Percentiles rank a stretch among this genome's conserved stretches.
phyloP scores from a whole-genome alignment of 2,888 invertebrate species.

The Heteropelma amictum region DNA sequence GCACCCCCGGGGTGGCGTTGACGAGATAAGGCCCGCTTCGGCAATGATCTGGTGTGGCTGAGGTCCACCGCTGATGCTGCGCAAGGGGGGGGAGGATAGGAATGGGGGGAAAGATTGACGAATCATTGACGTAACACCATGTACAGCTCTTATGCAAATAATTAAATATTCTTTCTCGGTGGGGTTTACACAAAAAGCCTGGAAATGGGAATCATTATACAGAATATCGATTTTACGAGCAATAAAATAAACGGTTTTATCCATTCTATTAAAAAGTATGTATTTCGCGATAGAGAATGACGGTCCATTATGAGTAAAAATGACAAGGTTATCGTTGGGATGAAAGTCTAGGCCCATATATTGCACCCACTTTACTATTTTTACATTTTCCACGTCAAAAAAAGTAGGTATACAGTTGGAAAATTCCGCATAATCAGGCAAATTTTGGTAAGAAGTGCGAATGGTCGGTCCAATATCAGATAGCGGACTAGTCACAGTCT shows the following conservation, averaged over 20 bases:
- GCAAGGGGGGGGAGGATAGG: too few relatives aligned
- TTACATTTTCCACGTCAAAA: not conserved
- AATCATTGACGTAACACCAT: slow-evolving; percentile 11
- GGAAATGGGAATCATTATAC: slow-evolving; percentile 20
- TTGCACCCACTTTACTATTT: not conserved
- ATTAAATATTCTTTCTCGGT: not conserved
- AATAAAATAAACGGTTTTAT: not conserved
- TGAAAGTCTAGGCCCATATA: not conserved
- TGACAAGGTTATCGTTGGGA: too few relatives aligned
- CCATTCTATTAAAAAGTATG: not conserved
- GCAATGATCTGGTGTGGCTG: too few relatives aligned
- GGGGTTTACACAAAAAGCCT: slow-evolving; percentile 13
- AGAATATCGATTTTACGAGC: not conserved
- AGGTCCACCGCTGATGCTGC: too few relatives aligned
- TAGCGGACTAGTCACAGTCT: not conserved
- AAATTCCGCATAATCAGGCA: not conserved
- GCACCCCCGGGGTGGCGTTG: too few relatives aligned
- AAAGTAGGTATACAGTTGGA: not conserved
- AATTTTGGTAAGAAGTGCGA: not conserved
- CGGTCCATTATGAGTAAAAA: too few relatives aligned
- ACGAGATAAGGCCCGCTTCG: too few relatives aligned
- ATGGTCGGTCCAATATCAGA: not conserved
- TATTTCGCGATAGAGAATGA: too few relatives aligned
- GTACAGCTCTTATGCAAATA: slow-evolving; percentile 1
- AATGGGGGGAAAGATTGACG: too few relatives aligned